Evolutionary conservation across 1,140 invertebrate genomes (phyloP).

Genomic region (Procambarus clarkii): DNA sequence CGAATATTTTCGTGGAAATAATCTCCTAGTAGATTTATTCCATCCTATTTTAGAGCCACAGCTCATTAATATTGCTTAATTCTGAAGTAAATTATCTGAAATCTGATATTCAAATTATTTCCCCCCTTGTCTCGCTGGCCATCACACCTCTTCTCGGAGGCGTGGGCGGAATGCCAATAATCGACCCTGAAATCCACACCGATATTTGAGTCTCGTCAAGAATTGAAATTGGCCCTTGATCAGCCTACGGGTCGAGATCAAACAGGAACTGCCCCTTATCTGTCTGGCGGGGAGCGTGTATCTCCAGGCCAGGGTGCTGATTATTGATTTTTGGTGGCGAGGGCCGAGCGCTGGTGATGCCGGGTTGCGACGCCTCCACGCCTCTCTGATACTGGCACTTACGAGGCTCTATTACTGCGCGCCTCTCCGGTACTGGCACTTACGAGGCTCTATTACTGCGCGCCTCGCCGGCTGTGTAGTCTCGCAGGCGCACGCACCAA

Average conservation of each 20-base stretch:
- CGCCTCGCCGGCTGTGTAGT: not conserved
- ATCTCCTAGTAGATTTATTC: not conserved
- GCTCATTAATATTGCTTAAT: slow-evolving; percentile 6
- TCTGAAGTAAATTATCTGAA: not conserved
- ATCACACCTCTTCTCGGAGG: not conserved
- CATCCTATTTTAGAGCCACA: not conserved
- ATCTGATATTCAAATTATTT: slow-evolving; percentile 21
- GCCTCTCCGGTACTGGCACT: not conserved
- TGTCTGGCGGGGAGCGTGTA: not conserved
- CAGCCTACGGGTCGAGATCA: not conserved
- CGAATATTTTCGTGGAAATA: not conserved
- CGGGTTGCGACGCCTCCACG: not conserved
- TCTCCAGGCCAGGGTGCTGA: not conserved
- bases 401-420: not conserved
- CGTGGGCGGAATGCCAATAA: slow-evolving; percentile 1
- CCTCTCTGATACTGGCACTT: not conserved
- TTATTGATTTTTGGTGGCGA: not conserved
- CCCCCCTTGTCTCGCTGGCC: not conserved
- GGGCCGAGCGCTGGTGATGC: not conserved
- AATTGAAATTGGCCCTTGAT: slow-evolving; percentile 8
- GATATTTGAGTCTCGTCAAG: slow-evolving; percentile 6
- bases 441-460: too few relatives aligned
- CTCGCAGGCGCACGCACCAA: not conserved
- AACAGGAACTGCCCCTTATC: not conserved
- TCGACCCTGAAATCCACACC: slow-evolving; percentile 12